Conservation (phyloP, 1,140 invertebrate genomes). For the Drosophila malerkotliana region DNA sequence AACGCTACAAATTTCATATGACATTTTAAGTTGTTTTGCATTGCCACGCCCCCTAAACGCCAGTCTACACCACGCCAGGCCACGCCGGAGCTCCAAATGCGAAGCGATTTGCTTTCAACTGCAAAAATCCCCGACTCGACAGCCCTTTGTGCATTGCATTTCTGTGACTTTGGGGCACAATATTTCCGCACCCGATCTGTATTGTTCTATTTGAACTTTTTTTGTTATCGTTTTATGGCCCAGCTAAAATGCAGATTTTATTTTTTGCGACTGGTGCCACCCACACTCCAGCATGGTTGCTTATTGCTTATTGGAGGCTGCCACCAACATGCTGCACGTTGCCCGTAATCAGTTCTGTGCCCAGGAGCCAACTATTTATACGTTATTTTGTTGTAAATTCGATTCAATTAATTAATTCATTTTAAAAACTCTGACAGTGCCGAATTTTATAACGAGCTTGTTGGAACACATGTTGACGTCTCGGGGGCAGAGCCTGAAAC, state of each 20-base stretch:
- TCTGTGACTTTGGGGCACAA: slow-evolving; percentile 58
- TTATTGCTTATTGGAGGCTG: slow-evolving; percentile 8
- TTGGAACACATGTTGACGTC: slow-evolving; percentile 8
- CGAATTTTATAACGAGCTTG: slow-evolving; percentile 13
- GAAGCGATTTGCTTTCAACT: slow-evolving; percentile 55
- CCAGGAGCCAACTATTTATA: slow-evolving; percentile 11
- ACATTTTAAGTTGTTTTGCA: slow-evolving; percentile 82
- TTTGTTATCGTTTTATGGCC: slow-evolving; percentile 7
- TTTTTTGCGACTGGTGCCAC: slow-evolving; percentile 12
- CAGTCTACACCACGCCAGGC: too few species aligned
- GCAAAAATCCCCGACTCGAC: slow-evolving; percentile 49
- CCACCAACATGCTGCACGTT: not conserved
- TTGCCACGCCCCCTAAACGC: slow-evolving; percentile 43
- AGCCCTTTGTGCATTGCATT: slow-evolving; percentile 56
- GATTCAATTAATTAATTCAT: slow-evolving; percentile 32
- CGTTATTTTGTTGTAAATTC: not conserved
- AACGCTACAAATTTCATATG: slow-evolving; percentile 80
- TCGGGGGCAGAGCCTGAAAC: slow-evolving; percentile 12
- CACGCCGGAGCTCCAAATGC: slow-evolving; percentile 4
- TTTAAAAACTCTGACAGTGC: slow-evolving; percentile 18
- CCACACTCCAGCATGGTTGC: not conserved
- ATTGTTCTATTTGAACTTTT: slow-evolving; percentile 24
- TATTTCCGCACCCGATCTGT: slow-evolving; percentile 45
- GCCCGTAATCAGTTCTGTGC: not conserved
- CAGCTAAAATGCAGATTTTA: slow-evolving; percentile 45